phyloP scores from a whole-genome alignment of 1,140 invertebrate genomes.

The Bemisia tabaci region DNA sequence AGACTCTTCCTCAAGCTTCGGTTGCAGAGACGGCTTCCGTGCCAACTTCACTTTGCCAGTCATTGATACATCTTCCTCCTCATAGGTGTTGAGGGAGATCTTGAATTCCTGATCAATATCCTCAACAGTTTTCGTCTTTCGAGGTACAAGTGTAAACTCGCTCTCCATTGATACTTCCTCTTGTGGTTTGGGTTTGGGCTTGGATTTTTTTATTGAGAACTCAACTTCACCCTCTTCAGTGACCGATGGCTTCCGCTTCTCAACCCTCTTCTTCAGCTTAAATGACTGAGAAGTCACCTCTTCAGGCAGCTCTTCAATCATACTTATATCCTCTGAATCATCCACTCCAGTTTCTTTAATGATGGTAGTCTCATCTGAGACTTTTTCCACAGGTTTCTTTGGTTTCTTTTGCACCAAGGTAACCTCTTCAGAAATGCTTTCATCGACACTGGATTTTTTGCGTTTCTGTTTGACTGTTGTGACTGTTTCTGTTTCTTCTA shows the following conservation, averaged over 20 bases:
- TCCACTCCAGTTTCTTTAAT: background rate
- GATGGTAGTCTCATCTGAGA: background rate
- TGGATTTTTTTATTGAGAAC: slow-evolving; percentile 21
- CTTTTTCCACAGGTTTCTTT: slow-evolving; percentile 1
- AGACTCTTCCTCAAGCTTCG: slow-evolving; percentile 55
- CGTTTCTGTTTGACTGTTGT: background rate
- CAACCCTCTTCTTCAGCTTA: slow-evolving; percentile 18
- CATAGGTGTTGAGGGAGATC: slow-evolving; percentile 65
- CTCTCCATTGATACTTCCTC: slow-evolving; percentile 16
- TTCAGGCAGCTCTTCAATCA: slow-evolving; percentile 14
- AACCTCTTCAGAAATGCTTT: slow-evolving; percentile 8
- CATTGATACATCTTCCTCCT: slow-evolving; percentile 73
- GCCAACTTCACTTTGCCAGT: slow-evolving; percentile 66
- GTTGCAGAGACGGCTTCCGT: slow-evolving; percentile 38
- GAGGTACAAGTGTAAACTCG: slow-evolving; percentile 21
- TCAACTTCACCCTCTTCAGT: slow-evolving; percentile 23
- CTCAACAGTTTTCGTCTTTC: slow-evolving; percentile 51
- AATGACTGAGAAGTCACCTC: slow-evolving; percentile 11
- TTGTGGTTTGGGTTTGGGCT: slow-evolving; percentile 23
- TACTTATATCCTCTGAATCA: slow-evolving; percentile 7
- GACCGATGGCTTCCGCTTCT: slow-evolving; percentile 26
- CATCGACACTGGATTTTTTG: slow-evolving; percentile 10
- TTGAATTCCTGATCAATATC: slow-evolving; percentile 76
- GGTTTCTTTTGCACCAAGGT: slow-evolving; percentile 11
- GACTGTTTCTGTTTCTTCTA: slow-evolving; percentile 16